Conservation (phyloP, 2,888 invertebrate species). For the Sclerodermus sp. region DNA sequence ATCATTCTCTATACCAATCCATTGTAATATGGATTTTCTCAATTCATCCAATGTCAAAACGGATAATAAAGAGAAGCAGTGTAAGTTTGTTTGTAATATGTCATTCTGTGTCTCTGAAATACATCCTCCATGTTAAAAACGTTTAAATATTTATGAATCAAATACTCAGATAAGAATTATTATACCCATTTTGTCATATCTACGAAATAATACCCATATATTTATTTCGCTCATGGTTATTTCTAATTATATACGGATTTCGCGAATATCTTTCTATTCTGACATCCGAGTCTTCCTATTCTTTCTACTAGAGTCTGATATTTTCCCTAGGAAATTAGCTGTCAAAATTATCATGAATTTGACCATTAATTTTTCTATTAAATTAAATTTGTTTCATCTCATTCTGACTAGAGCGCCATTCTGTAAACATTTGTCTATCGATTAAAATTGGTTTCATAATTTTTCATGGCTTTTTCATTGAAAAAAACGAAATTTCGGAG, state of each 20-base stretch:
- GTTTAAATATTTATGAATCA: background rate
- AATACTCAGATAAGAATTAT: slow-evolving; percentile 4
- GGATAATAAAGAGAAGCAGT: slow-evolving; percentile 33
- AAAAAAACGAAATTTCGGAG: too few species aligned
- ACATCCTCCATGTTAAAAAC: background rate
- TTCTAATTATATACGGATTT: slow-evolving; percentile 10
- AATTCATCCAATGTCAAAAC: slow-evolving; percentile 38
- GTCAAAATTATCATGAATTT: too few species aligned
- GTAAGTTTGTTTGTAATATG: slow-evolving; percentile 30
- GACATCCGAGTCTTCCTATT: too few species aligned
- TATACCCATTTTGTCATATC: slow-evolving; percentile 44
- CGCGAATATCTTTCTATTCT: too few species aligned
- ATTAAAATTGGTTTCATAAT: too few species aligned
- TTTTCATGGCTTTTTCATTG: too few species aligned
- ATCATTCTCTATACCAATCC: slow-evolving; percentile 41
- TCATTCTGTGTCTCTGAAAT: slow-evolving; percentile 33
- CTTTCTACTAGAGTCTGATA: too few species aligned
- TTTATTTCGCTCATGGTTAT: slow-evolving; percentile 43
- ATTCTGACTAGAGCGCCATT: too few species aligned
- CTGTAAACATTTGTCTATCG: too few species aligned
- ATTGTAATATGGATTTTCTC: slow-evolving; percentile 32
- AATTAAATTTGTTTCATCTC: too few species aligned
- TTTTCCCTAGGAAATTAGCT: too few species aligned
- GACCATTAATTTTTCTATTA: too few species aligned
- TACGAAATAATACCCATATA: slow-evolving; percentile 40